Conservation (phyloP, 2,797 vertebrate genomes). For the Coregonus suidteri region DNA sequence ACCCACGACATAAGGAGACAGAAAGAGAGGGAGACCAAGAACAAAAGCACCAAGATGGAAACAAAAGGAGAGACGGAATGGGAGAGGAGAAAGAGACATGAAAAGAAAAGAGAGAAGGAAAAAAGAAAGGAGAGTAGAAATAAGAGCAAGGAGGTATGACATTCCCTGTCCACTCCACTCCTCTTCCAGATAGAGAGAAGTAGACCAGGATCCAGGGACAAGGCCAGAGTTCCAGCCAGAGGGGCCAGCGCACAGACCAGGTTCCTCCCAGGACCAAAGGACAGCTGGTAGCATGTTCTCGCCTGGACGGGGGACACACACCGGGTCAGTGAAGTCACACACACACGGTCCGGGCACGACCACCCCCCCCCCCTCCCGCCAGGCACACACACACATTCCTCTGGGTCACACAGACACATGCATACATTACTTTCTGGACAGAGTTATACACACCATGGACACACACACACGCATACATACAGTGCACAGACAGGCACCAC, state of each 20-base stretch:
- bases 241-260: slow-evolving; percentile 86
- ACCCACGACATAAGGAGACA: background rate
- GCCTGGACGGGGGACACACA: slow-evolving; percentile 44
- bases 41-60: too few species aligned
- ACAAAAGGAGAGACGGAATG: too few species aligned
- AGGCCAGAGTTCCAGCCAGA: slow-evolving; percentile 84
- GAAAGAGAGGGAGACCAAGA: slow-evolving; percentile 23
- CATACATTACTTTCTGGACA: too few species aligned
- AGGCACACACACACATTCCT: too few species aligned
- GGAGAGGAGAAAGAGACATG: too few species aligned
- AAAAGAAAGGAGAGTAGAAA: too few species aligned
- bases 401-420: too few species aligned
- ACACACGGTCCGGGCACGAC: background rate
- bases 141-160: too few species aligned
- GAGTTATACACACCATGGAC: slow-evolving; percentile 19
- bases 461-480: slow-evolving; percentile 6
- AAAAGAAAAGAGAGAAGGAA: too few species aligned
- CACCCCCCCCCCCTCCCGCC: too few species aligned
- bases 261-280: slow-evolving; percentile 83
- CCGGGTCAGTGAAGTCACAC: slow-evolving; percentile 13
- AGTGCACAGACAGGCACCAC: too few species aligned
- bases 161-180: slow-evolving; percentile 94
- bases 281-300: slow-evolving; percentile 91
- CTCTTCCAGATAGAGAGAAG: slow-evolving; percentile 96
- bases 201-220: slow-evolving; percentile 91